Percentiles rank a stretch among this genome's conserved stretches.
Evolutionary conservation across 2,888 invertebrate genomes (phyloP).

Genomic region (Mesorhabditis spiculigera): DNA sequence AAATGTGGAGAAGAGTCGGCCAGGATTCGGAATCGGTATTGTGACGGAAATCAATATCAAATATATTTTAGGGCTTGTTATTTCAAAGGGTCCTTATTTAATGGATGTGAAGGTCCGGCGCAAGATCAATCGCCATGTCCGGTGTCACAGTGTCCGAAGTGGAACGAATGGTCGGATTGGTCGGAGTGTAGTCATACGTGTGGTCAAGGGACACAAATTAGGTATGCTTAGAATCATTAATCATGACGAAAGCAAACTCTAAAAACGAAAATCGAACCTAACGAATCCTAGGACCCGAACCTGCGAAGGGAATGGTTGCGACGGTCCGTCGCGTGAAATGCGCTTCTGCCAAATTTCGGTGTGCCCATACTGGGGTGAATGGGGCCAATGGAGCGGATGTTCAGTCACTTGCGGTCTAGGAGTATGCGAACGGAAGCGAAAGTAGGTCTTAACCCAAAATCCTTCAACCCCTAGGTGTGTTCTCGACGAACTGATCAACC

Average conservation of each 20-base stretch:
- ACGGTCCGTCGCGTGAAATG: conserved; percentile 27
- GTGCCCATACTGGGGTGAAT: conserved; percentile 43
- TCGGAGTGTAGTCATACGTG: conserved; percentile 38
- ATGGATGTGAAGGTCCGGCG: conserved; percentile 36
- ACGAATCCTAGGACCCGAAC: conserved; percentile 18
- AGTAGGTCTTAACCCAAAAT: conserved; percentile 9
- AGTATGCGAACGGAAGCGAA: conserved; percentile 33
- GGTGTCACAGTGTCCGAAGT: conserved; percentile 39
- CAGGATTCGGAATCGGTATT: conserved; percentile 36
- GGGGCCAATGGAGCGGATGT: conserved; percentile 41
- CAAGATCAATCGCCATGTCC: conserved; percentile 44
- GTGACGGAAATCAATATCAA: conserved; percentile 7
- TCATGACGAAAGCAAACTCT: neutral
- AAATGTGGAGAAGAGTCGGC: conserved; percentile 35
- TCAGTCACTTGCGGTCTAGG: conserved; percentile 39
- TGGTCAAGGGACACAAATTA: conserved; percentile 35
- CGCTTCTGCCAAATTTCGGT: conserved; percentile 36
- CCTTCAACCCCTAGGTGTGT: conserved; percentile 23
- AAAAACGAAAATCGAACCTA: neutral
- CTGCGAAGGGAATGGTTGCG: conserved; percentile 30
- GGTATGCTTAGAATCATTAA: conserved; percentile 13
- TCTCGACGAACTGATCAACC: conserved; percentile 38
- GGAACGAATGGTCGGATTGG: conserved; percentile 43
- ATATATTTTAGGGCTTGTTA: conserved; percentile 27
- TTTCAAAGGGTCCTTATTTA: conserved; percentile 18